Percentiles rank a stretch among this genome's conserved stretches.
These are phyloP conservation scores for Chrysolina americana DNA, from an alignment of 2,888 invertebrate genomes.

Conservation along the genomic window DNA sequence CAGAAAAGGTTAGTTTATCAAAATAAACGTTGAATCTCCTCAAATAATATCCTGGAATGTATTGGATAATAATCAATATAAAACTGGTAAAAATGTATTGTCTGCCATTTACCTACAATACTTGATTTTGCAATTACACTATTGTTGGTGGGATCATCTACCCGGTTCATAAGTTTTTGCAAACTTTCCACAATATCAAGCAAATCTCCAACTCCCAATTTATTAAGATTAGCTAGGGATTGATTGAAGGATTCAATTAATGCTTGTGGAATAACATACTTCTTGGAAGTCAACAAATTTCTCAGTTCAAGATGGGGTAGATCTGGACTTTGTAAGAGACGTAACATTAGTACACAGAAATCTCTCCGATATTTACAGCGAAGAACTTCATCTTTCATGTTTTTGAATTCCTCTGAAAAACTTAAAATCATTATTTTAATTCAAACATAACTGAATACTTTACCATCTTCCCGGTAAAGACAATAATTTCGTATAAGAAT, in stretches of 20 bases:
- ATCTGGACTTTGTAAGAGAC: conserved; percentile 87
- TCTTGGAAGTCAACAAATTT: conserved; percentile 75
- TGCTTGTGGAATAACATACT: conserved; percentile 73
- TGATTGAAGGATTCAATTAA: conserved; percentile 75
- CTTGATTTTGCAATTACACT: conserved; percentile 75
- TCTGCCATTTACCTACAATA: conserved; percentile 74
- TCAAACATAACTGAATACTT: conserved; percentile 37
- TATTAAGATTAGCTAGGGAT: conserved; percentile 74
- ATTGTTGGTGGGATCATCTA: conserved; percentile 44
- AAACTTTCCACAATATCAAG: conserved; percentile 64
- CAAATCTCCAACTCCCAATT: conserved; percentile 70
- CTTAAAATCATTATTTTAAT: neutral
- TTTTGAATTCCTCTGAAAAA: conserved; percentile 71
- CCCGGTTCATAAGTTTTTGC: conserved; percentile 55
- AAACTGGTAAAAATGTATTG: neutral
- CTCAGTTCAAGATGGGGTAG: conserved; percentile 80
- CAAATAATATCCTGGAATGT: conserved; percentile 82
- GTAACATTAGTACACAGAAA: conserved; percentile 85
- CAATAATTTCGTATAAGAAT: conserved; percentile 84
- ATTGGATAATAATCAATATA: neutral
- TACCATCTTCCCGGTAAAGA: conserved; percentile 73
- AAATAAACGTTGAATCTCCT: conserved; percentile 86
- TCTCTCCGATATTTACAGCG: conserved; percentile 79
- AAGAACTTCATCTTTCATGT: conserved; percentile 69
- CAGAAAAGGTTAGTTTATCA: conserved; percentile 87